Conservation (phyloP, 2,888 invertebrate genomes). For the Seira ritae region DNA sequence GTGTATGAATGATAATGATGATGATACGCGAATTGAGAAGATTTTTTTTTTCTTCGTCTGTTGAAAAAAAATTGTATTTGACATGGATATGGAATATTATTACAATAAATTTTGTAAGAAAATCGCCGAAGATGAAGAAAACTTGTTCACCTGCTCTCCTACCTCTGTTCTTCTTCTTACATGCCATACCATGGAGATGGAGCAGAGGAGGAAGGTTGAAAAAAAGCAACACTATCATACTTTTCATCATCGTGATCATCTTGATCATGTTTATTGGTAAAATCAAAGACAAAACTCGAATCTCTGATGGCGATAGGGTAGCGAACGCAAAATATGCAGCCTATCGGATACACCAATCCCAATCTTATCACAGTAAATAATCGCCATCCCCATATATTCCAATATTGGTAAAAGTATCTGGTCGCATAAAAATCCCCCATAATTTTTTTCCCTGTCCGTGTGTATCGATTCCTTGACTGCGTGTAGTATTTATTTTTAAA, state of each 20-base stretch:
- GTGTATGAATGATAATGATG: background rate
- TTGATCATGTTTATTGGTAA: slow-evolving; percentile 51
- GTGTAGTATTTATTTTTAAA: background rate
- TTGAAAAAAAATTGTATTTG: slow-evolving; percentile 3
- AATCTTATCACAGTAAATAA: slow-evolving; percentile 11
- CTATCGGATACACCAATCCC: slow-evolving; percentile 15
- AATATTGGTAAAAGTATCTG: slow-evolving; percentile 33
- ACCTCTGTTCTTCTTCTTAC: no score
- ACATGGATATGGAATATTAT: slow-evolving; percentile 16
- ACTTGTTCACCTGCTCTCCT: slow-evolving; percentile 8
- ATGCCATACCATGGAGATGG: background rate
- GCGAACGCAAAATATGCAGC: background rate
- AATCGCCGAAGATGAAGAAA: slow-evolving; percentile 6
- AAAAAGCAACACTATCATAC: background rate
- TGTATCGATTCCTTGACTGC: slow-evolving; percentile 56
- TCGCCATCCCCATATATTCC: slow-evolving; percentile 23
- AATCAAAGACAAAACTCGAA: slow-evolving; percentile 41
- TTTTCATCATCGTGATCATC: slow-evolving; percentile 23
- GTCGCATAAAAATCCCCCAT: slow-evolving; percentile 1
- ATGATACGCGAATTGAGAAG: slow-evolving; percentile 16
- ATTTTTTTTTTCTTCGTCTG: background rate
- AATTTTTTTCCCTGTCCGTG: slow-evolving; percentile 18
- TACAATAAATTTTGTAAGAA: slow-evolving; percentile 16
- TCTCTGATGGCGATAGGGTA: slow-evolving; percentile 1
- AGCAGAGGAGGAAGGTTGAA: background rate